These are phyloP conservation scores for Subanguina moxae DNA, from an alignment of 1,140 invertebrate genomes.

Conservation along the genomic window DNA sequence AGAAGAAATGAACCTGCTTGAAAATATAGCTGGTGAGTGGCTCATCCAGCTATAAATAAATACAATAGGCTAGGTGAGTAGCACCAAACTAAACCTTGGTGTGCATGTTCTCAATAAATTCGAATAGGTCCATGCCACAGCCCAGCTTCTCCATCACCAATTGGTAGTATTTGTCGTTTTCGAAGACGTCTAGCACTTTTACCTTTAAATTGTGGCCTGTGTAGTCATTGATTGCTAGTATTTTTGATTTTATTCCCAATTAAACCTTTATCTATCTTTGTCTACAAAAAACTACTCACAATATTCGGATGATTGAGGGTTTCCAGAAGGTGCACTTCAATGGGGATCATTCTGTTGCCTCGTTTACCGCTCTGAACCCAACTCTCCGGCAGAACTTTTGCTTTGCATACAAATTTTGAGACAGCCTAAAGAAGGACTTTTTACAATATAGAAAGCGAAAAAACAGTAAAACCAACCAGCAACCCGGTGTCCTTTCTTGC, in stretches of 20 bases:
- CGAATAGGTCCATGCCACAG: constrained; percentile 75
- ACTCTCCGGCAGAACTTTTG: constrained; percentile 70
- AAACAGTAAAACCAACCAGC: constrained; percentile 54
- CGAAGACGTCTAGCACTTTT: constrained; percentile 70
- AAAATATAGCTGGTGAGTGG: constrained; percentile 72
- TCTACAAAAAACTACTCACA: constrained; percentile 60
- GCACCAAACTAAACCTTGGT: too few species aligned
- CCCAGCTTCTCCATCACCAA: constrained; percentile 77
- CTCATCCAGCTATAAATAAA: constrained; percentile 71
- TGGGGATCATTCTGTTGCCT: constrained; percentile 62
- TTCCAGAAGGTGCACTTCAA: constrained; percentile 69
- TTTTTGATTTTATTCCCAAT: too few species aligned
- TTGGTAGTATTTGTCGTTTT: constrained; percentile 72
- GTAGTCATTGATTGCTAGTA: too few species aligned
- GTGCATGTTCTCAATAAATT: constrained; percentile 70
- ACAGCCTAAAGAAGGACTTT: constrained; percentile 63
- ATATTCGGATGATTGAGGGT: constrained; percentile 71
- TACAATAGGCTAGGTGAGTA: too few species aligned
- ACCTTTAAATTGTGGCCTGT: neutral
- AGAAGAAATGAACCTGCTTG: constrained; percentile 65
- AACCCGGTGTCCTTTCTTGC: constrained; percentile 66
- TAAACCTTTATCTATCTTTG: too few species aligned
- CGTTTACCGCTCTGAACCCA: constrained; percentile 63
- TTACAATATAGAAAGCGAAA: neutral
- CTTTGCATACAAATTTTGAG: constrained; percentile 72